Evolutionary conservation across 2,888 invertebrate genomes (phyloP).

Genomic region (Sericinus montela): DNA sequence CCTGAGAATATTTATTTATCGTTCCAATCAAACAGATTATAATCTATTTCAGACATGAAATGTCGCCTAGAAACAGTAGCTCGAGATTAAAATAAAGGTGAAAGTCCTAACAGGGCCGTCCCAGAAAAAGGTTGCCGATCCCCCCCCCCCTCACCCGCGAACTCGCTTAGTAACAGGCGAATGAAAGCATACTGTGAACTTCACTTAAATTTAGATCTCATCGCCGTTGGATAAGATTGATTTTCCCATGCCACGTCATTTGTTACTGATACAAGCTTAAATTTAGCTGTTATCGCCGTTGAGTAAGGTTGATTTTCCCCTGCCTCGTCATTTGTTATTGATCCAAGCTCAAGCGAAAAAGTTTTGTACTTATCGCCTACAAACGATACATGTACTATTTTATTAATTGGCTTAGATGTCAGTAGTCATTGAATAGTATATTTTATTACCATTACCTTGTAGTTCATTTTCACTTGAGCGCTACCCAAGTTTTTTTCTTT

Average conservation of each 20-base stretch:
- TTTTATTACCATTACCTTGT: slow-evolving; percentile 14
- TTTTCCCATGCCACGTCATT: slow-evolving; percentile 23
- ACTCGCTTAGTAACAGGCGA: slow-evolving; percentile 69
- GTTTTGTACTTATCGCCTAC: slow-evolving; percentile 65
- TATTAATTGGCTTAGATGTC: slow-evolving; percentile 54
- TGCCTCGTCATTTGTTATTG: slow-evolving; percentile 47
- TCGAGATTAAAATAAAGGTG: slow-evolving; percentile 42
- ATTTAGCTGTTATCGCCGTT: slow-evolving; percentile 23
- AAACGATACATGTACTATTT: slow-evolving; percentile 55
- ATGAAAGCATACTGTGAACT: slow-evolving; percentile 44
- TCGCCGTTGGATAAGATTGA: neutral
- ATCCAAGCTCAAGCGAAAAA: slow-evolving; percentile 73
- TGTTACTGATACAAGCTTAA: no score
- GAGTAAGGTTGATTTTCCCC: rapidly evolving
- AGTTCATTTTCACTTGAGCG: slow-evolving; percentile 1
- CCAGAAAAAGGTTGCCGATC: slow-evolving; percentile 70
- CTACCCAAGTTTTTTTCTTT: neutral
- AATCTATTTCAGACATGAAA: neutral
- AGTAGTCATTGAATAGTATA: slow-evolving; percentile 18
- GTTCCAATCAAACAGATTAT: no score
- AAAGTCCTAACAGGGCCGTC: slow-evolving; percentile 56
- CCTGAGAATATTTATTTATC: neutral
- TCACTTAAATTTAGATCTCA: slow-evolving; percentile 33
- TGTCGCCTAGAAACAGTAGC: slow-evolving; percentile 30
- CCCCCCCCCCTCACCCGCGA: slow-evolving; percentile 38